phyloP scores from a whole-genome alignment of 2,888 invertebrate genomes.

The Ichneumoninae sp. region DNA sequence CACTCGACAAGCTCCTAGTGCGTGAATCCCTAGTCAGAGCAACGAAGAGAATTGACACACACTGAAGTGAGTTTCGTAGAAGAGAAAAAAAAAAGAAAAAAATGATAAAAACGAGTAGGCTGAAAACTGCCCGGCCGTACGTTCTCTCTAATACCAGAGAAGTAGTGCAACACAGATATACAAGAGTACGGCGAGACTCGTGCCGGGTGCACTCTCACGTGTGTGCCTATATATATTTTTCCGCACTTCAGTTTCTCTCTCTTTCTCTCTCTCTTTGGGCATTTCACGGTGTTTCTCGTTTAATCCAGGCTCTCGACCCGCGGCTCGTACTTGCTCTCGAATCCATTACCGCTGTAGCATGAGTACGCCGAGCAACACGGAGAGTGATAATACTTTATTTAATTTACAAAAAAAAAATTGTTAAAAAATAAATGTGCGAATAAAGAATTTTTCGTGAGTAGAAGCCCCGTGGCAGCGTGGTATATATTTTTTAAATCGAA shows the following conservation, averaged over 20 bases:
- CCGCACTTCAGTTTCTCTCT: constrained; percentile 64
- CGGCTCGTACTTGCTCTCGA: constrained; percentile 32
- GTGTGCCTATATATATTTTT: constrained; percentile 63
- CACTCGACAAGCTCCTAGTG: constrained; percentile 48
- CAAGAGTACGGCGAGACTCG: constrained; percentile 12
- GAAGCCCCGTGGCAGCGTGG: background rate
- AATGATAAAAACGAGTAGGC: constrained; percentile 23
- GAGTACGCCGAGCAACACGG: constrained; percentile 37
- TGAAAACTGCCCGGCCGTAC: constrained; percentile 46
- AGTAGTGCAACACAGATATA: constrained; percentile 5
- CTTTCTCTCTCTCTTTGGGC: constrained; percentile 4
- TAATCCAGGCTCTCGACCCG: constrained; percentile 10
- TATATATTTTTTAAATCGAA: too few species aligned
- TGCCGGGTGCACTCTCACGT: constrained; percentile 45
- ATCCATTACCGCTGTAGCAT: constrained; percentile 25
- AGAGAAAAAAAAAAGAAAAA: constrained; percentile 12
- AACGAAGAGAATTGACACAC: constrained; percentile 52
- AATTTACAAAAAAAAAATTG: constrained; percentile 14
- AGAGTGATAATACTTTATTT: constrained; percentile 35
- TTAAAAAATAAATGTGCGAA: background rate
- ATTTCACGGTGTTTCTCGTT: constrained; percentile 19
- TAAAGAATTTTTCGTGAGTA: background rate
- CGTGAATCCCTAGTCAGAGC: constrained; percentile 54
- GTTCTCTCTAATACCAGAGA: constrained; percentile 39
- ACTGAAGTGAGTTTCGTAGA: constrained; percentile 49